phyloP scores from a whole-genome alignment of 1,140 invertebrate species.

The Apis laboriosa region DNA sequence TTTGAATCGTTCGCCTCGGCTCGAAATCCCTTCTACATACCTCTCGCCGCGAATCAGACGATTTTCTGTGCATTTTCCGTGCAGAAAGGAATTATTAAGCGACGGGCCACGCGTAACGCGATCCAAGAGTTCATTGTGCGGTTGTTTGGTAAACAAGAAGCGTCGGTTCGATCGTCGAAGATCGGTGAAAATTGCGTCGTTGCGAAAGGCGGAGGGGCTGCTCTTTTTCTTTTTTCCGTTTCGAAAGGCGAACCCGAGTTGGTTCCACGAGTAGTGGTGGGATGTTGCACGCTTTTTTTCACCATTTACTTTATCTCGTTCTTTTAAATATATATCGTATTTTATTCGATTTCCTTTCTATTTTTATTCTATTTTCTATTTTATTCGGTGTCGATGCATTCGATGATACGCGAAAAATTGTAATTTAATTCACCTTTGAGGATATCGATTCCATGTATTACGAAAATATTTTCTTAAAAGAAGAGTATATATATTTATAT shows the following conservation, averaged over 20 bases:
- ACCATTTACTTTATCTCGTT: background rate
- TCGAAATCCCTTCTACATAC: no score
- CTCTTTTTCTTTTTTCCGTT: background rate
- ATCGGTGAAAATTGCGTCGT: constrained; percentile 21
- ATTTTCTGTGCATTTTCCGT: constrained; percentile 31
- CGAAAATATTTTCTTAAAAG: no score
- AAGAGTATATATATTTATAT: no score
- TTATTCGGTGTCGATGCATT: no score
- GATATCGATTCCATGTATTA: no score
- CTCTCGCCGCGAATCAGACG: background rate
- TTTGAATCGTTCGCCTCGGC: background rate
- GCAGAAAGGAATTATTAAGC: constrained; percentile 29
- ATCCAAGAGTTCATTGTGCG: background rate
- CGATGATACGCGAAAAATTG: no score
- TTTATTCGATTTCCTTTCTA: background rate
- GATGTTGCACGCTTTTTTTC: background rate
- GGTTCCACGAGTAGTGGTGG: background rate
- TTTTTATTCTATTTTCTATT: no score
- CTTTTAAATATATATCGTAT: background rate
- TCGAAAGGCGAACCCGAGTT: background rate
- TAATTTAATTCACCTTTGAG: no score
- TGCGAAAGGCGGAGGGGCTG: background rate
- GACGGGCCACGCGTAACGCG: constrained; percentile 21
- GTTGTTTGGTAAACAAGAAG: constrained; percentile 15
- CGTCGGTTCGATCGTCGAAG: constrained; percentile 4